Base-by-base conservation (phyloP, 2,113 vertebrate genomes). In the Strigops habroptila region DNA sequence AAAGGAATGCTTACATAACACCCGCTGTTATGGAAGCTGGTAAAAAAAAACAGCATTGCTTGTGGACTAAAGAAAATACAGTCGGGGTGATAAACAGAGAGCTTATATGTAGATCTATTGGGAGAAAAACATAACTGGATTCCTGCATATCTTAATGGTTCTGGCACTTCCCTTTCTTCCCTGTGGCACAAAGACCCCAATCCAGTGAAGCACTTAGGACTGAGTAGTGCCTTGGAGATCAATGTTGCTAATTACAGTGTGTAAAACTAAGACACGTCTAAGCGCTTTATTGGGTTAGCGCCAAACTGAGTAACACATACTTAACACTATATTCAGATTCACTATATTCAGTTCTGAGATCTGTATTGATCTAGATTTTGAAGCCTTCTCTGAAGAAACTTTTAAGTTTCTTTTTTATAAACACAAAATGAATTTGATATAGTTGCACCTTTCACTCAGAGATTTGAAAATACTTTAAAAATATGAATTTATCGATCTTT, bases 401-500 rank as follows among this genome's bases (percentile, higher is more conserved):
- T 93, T 81, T 41, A 87, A 90, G 83, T 78, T 94, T 90, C 14
- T 59, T 74, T 64, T 93, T 71, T 55, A 84, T 84, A 93, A 93
- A 94, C 43, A 52, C 64, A 53, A 86, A 95, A 96, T 92, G 62
- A 94, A 86, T 93, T 91, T 94, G 31, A 95, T 96, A 75, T 93
- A 96, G 80, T 86, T 91, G 28, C 73, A 25, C 39, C 57, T 88
- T 93, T 86, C 93, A 86, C 90, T 96, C 52, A 25, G 80, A 96
- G 92, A 92, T 96, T 93, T 97, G 92, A 96, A 97, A 94, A 74
- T 92, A 57, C 88, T 83, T 96, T 62, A 74, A 90, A 97, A 96
- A 91, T 96, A 93, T 96, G 88, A 97, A 96, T 86, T 76, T 94
- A 97, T 96, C 93, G 95, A 97, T 96, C 92, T 93, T 92, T 86